phyloP scores from a whole-genome alignment of 2,797 vertebrate genomes.

The Menidia menidia region DNA sequence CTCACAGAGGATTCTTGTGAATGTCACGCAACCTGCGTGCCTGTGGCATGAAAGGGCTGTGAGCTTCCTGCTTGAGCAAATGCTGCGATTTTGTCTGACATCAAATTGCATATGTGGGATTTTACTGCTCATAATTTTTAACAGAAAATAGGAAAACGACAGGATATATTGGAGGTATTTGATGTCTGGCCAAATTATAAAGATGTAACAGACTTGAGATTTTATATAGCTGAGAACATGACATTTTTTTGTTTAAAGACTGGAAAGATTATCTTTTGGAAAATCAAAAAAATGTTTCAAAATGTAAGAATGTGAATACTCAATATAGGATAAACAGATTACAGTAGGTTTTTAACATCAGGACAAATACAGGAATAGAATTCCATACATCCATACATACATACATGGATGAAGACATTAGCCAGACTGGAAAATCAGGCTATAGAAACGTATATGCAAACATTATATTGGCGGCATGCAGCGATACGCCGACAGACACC shows the following conservation, averaged over 20 bases:
- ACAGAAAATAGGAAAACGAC: slow-evolving; percentile 46
- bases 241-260: background rate
- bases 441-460: too few relatives aligned
- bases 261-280: too few relatives aligned
- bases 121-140: slow-evolving; percentile 42
- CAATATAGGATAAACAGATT: too few relatives aligned
- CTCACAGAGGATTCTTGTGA: slow-evolving; percentile 64
- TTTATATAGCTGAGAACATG: background rate
- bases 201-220: background rate
- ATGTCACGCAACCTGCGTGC: slow-evolving; percentile 61
- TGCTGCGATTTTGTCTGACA: slow-evolving; percentile 48
- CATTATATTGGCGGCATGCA: too few relatives aligned
- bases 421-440: too few relatives aligned
- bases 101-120: slow-evolving; percentile 35
- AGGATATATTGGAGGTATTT: slow-evolving; percentile 45
- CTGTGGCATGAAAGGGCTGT: slow-evolving; percentile 34
- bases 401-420: too few relatives aligned
- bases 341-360: too few relatives aligned
- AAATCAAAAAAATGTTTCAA: too few relatives aligned
- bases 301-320: too few relatives aligned
- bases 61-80: slow-evolving; percentile 30
- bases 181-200: slow-evolving; percentile 34
- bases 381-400: too few relatives aligned
- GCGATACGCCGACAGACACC: too few relatives aligned
- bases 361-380: too few relatives aligned